A percentile compares a stretch with the other conserved stretches of the same genome.
Conservation (phyloP, 2,113 vertebrate genomes). For the Alaudala cheleensis region DNA sequence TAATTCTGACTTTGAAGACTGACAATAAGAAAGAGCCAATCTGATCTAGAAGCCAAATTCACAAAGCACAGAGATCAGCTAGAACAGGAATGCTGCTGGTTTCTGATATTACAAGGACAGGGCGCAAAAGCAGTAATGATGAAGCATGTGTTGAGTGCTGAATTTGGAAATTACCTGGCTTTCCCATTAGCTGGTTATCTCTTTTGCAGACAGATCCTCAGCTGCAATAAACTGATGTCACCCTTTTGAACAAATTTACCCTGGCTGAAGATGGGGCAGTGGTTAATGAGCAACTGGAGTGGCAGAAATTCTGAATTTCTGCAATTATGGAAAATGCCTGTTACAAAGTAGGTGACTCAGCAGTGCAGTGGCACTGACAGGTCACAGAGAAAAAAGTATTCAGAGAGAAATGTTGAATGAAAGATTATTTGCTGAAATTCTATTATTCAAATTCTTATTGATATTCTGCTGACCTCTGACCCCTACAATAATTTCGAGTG, state of each 20-base stretch:
- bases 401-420: neutral
- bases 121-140: neutral
- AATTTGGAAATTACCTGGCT: neutral
- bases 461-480: neutral
- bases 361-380: neutral
- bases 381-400: neutral
- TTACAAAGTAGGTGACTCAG: neutral
- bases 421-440: neutral
- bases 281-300: neutral
- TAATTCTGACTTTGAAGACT: neutral
- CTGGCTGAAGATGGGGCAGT: neutral
- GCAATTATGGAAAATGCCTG: neutral
- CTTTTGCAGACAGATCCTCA: neutral
- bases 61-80: neutral
- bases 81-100: neutral
- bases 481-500: neutral
- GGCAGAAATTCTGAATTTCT: neutral
- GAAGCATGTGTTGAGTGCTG: neutral
- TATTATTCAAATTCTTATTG: neutral
- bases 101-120: neutral
- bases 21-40: neutral
- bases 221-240: neutral
- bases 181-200: neutral
- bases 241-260: neutral
- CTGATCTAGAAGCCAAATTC: neutral